Percentiles rank a stretch among this genome's conserved stretches.
These are phyloP conservation scores for Adoxophyes honmai DNA, from an alignment of 1,140 invertebrate species.

Conservation along the genomic window DNA sequence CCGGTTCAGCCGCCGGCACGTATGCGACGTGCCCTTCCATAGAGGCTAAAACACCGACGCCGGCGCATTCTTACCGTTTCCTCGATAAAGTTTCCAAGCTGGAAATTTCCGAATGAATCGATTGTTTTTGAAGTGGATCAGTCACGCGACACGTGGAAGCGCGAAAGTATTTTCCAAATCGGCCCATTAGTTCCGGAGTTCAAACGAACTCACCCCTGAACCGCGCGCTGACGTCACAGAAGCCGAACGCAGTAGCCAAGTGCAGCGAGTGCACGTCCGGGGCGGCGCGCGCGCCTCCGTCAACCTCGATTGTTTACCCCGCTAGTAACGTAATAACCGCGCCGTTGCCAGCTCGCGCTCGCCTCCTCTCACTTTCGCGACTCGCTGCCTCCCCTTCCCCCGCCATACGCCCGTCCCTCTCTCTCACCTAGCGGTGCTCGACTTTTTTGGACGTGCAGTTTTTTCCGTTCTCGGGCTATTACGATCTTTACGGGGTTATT, in stretches of 20 bases:
- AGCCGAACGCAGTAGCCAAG: conserved; percentile 67
- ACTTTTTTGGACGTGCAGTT: conserved; percentile 70
- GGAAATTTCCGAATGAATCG: neutral
- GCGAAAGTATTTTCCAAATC: neutral
- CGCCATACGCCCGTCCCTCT: conserved; percentile 39
- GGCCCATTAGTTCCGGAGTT: neutral
- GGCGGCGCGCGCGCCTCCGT: conserved; percentile 36
- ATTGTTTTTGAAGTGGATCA: neutral
- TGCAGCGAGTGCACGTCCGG: conserved; percentile 60
- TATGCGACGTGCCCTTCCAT: conserved; percentile 18
- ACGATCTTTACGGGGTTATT: conserved; percentile 51
- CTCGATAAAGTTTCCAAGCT: neutral
- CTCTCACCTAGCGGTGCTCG: conserved; percentile 66
- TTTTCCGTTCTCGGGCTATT: conserved; percentile 63
- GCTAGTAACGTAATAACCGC: conserved; percentile 60
- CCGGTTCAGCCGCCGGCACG: conserved; percentile 33
- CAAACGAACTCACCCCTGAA: conserved; percentile 15
- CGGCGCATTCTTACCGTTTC: neutral
- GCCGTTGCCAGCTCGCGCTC: conserved; percentile 59
- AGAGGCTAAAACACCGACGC: too few species aligned
- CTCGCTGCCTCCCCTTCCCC: conserved; percentile 36
- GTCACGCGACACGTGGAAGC: conserved; percentile 1
- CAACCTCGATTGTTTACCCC: conserved; percentile 65
- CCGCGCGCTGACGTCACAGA: conserved; percentile 50
- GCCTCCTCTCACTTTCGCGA: conserved; percentile 74